Evolutionary conservation across 2,797 vertebrate genomes (phyloP).

Genomic region (Clarias platycephalus): DNA sequence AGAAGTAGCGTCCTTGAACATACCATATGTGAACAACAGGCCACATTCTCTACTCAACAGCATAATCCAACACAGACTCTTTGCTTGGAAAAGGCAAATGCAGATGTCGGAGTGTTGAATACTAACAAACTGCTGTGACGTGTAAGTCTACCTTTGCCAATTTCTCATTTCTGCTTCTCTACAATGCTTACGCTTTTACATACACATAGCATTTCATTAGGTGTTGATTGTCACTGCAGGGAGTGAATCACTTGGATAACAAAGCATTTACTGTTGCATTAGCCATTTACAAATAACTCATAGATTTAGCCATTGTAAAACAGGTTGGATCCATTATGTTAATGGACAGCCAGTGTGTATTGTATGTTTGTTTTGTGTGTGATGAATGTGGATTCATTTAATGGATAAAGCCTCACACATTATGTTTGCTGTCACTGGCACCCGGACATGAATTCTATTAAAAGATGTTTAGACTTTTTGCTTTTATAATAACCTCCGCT

Average conservation of each 20-base stretch:
- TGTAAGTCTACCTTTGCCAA: background rate
- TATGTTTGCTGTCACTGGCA: conserved; percentile 18
- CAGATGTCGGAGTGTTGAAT: conserved; percentile 16
- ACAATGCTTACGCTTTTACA: conserved; percentile 36
- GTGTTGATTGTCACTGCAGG: conserved; percentile 54
- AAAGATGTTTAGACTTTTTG: background rate
- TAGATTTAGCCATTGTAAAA: conserved; percentile 45
- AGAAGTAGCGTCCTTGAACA: conserved; percentile 3
- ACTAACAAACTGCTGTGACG: background rate
- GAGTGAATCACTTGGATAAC: conserved; percentile 63
- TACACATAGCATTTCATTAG: conserved; percentile 59
- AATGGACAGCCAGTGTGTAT: conserved; percentile 47
- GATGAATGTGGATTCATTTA: conserved; percentile 16
- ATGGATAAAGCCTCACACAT: background rate
- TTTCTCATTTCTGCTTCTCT: conserved; percentile 7
- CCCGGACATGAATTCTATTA: background rate
- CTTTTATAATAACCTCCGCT: background rate
- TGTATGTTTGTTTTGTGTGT: conserved; percentile 35
- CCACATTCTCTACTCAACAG: background rate
- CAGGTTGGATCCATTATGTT: conserved; percentile 32
- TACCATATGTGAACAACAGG: background rate
- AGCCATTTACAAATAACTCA: conserved; percentile 60
- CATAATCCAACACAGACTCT: conserved; percentile 1
- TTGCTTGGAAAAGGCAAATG: conserved; percentile 7
- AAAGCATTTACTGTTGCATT: conserved; percentile 61